Base-by-base conservation (phyloP, 2,113 vertebrate genomes). In the Herpailurus yagouaroundi region DNA sequence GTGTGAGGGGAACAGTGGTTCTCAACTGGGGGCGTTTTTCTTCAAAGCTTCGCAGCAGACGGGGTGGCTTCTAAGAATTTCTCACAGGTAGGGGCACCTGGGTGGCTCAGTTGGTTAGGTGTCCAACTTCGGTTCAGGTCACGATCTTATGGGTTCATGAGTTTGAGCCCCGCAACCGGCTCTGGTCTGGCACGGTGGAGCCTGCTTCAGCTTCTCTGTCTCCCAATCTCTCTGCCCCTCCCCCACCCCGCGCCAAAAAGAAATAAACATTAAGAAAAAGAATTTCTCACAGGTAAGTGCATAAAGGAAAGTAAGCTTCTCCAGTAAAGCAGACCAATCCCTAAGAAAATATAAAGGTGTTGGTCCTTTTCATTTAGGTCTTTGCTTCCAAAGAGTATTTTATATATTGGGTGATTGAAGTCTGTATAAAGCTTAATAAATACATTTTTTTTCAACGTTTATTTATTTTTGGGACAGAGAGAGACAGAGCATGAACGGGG, bases 351-450 rank as follows among this genome's bases (percentile, higher is more conserved):
- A 13, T 0, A 15, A 74, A 81, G 11, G 1, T 14, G 27, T 84
- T 48, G 31, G n/a, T 50, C 38, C 7, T 91, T 85, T 68, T 29
- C 10, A 31, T 31, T 45, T 23, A 52, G 52, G 29, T 38, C 48
- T 97, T 73, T 83, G 33, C 73, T 87, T 92, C 80, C 92, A 60
- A n/a, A 82, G 71, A 89, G 16, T 3, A 14, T n/a, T 83, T 89
- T 92, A 55, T 29, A 90, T 41, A 76, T 71, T 84, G 55, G 52
- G 55, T n/a, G 60, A 45, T 41, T 92, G 33, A 63, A 69, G 74
- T 79, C 73, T 63, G 21, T 25, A 4, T 33, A 73, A n/a, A 85
- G 48, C 41, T 33, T 45, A 12, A 52, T 52, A 18, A 12, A 50
- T n/a, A 12, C 1, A 31, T 52, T 15, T 45, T 45, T 45, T 45